Base-by-base conservation (phyloP, 2,113 vertebrate species). In the Mobula hypostoma region DNA sequence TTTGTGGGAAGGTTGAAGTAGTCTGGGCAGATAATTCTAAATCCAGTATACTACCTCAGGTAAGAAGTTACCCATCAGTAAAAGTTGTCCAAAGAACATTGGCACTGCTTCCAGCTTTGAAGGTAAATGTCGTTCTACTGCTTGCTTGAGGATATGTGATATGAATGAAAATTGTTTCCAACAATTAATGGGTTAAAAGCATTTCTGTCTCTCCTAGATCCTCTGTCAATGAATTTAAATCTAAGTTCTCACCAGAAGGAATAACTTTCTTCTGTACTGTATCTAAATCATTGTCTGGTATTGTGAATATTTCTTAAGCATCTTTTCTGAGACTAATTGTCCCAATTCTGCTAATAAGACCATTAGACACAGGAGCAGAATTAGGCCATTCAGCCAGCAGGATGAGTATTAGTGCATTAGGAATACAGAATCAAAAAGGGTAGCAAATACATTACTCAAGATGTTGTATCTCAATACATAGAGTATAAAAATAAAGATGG, bases 1-100 rank as follows among this genome's bases (percentile, higher is more conserved):
- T 99, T 95, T 99, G 98, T 97, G 99, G 99, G 95, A 99, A 99
- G 95, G 98, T 99, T 95, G 98, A 99, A 96, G 99, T 99, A 94
- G 98, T 99, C 66, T 99, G 99, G 99, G 98, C 98, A 1, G 98
- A 99, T 95, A 98, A 99, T 95, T 98, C 98, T 0, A 98, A 97
- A 96, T 98, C 98, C 91, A 98, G 99, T 94, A 98, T 99, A 95
- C 96, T 99, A 94, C 99, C 99, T 32, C 99, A 99, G 98, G 99
- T 99, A 95, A 96, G 95, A 14, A 95, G 5, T 36, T 78, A 76
- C n/a, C 14, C 24, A 27, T 19, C 15, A 24, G 3, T 32, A 2
- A 2, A 56, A 40, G 40, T 76, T 36, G 61, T 12, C 32, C 14
- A 48, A 74, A 32, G 19, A 40, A 93, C 48, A 32, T 66, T 19